Evolutionary conservation across 1,140 invertebrate species (phyloP).

Genomic region (Hormaphis cornu): DNA sequence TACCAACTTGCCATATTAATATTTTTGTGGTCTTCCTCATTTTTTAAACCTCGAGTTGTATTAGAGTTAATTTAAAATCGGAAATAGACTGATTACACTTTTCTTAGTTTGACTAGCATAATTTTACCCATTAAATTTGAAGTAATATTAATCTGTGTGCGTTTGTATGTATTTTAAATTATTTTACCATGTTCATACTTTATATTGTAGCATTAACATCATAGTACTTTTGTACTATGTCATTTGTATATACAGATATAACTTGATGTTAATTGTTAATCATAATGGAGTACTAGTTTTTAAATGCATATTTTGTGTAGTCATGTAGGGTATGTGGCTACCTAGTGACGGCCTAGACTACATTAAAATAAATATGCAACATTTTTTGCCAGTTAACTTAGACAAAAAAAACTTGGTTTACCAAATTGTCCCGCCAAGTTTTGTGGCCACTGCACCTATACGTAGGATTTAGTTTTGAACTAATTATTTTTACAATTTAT

Average conservation of each 20-base stretch:
- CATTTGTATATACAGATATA: slow-evolving; percentile 12
- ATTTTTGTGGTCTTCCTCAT: slow-evolving; percentile 11
- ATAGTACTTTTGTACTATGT: slow-evolving; percentile 18
- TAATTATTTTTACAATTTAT: slow-evolving; percentile 33
- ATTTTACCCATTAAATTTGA: neutral
- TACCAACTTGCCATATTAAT: slow-evolving; percentile 23
- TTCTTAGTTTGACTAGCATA: slow-evolving; percentile 13
- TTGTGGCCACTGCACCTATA: slow-evolving; percentile 25
- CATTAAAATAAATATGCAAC: neutral
- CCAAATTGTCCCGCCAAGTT: slow-evolving; percentile 19
- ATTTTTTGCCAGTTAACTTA: neutral
- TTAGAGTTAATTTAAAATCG: slow-evolving; percentile 18
- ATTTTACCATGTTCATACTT: slow-evolving; percentile 25
- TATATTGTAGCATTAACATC: neutral
- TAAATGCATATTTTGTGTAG: slow-evolving; percentile 9
- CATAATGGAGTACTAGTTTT: slow-evolving; percentile 19
- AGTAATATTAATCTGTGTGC: slow-evolving; percentile 2
- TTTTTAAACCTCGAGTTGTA: neutral
- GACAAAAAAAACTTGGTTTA: slow-evolving; percentile 26
- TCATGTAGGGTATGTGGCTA: slow-evolving; percentile 21
- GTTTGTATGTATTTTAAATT: slow-evolving; percentile 30
- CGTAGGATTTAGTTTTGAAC: slow-evolving; percentile 28
- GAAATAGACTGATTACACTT: slow-evolving; percentile 29
- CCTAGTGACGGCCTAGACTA: slow-evolving; percentile 4
- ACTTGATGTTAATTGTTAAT: slow-evolving; percentile 31